Conservation (phyloP, 2,113 vertebrate genomes). For the Odobenus rosmarus region DNA sequence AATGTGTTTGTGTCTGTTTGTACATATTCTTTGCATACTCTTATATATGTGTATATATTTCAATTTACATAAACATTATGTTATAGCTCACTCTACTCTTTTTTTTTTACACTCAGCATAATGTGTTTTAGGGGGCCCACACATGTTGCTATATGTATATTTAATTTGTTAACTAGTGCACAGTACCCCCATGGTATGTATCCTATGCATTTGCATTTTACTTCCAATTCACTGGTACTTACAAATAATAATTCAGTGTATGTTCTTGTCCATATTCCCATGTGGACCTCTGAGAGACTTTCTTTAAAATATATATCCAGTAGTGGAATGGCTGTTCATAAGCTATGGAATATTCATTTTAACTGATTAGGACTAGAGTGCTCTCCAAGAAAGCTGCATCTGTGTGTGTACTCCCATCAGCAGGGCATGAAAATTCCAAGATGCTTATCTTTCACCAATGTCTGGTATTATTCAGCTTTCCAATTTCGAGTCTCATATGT, state of each 20-base stretch:
- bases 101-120: background rate
- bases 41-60: background rate
- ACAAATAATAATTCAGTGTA: background rate
- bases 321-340: background rate
- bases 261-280: background rate
- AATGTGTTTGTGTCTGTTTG: background rate
- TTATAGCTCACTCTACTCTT: background rate
- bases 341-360: background rate
- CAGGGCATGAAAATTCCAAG: background rate
- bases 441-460: background rate
- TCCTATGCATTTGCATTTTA: background rate
- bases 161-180: background rate
- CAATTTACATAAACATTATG: background rate
- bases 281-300: background rate
- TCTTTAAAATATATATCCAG: background rate
- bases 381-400: background rate
- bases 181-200: background rate
- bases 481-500: background rate
- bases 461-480: background rate
- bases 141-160: background rate
- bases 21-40: background rate
- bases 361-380: background rate
- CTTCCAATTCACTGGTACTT: background rate
- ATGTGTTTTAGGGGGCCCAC: background rate
- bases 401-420: background rate